phyloP scores from a whole-genome alignment of 1,140 invertebrate species.

The Coptotermes formosanus region DNA sequence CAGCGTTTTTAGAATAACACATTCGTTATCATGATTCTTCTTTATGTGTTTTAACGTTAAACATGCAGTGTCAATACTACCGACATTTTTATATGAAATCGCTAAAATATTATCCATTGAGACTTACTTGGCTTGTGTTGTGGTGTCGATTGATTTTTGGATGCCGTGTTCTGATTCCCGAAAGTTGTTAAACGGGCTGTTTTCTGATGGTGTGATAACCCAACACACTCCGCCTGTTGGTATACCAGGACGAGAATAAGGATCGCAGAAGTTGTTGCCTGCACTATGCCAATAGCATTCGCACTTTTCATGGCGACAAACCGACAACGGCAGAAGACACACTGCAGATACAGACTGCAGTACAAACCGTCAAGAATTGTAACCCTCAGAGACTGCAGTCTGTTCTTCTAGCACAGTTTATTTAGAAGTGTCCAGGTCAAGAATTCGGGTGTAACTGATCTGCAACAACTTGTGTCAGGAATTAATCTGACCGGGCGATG shows the following conservation, averaged over 20 bases:
- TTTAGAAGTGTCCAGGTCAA: neutral
- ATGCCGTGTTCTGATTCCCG: neutral
- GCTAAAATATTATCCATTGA: neutral
- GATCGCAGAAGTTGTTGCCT: neutral
- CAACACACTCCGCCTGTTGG: neutral
- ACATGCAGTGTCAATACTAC: neutral
- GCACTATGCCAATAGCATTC: neutral
- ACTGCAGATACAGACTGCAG: neutral
- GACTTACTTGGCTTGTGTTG: neutral
- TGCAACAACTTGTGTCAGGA: neutral
- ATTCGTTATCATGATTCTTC: no score
- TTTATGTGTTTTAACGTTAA: no score
- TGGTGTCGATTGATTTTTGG: neutral
- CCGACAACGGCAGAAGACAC: neutral
- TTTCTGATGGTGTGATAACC: neutral
- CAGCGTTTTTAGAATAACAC: no score
- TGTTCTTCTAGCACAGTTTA: neutral
- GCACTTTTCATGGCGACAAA: neutral
- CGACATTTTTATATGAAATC: neutral
- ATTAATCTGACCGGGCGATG: neutral
- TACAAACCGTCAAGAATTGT: neutral
- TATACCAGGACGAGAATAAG: neutral
- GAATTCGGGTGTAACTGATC: neutral
- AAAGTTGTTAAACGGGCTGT: slow-evolving; percentile 5
- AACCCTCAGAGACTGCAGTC: neutral